Evolutionary conservation across 2,113 vertebrate genomes (phyloP).

Genomic region (Pungitius pungitius): DNA sequence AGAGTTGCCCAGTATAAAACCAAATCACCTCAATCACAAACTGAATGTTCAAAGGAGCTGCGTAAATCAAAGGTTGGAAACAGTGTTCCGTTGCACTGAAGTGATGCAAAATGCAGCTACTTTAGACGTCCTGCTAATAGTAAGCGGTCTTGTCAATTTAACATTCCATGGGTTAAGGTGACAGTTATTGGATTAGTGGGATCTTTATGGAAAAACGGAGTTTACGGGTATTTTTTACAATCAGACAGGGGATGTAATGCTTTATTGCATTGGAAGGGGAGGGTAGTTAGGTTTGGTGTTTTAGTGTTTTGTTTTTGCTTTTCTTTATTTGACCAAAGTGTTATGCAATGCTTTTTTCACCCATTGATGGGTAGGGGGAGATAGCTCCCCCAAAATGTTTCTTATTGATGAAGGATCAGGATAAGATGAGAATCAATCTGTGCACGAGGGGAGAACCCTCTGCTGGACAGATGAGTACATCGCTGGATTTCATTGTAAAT

Average conservation of each 20-base stretch:
- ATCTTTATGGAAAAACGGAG: slow-evolving; percentile 66
- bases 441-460: slow-evolving; percentile 54
- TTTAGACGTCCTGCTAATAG: slow-evolving; percentile 41
- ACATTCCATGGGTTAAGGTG: slow-evolving; percentile 75
- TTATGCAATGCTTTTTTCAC: slow-evolving; percentile 78
- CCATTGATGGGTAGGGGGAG: slow-evolving; percentile 63
- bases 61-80: slow-evolving; percentile 59
- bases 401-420: slow-evolving; percentile 73
- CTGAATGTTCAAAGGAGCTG: slow-evolving; percentile 67
- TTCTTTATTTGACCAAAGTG: slow-evolving; percentile 75
- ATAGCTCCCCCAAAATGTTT: slow-evolving; percentile 59
- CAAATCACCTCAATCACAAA: slow-evolving; percentile 69
- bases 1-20: slow-evolving; percentile 78
- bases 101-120: slow-evolving; percentile 37
- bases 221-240: slow-evolving; percentile 81
- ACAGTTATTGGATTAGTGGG: slow-evolving; percentile 60
- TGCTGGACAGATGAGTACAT: slow-evolving; percentile 57
- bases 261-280: slow-evolving; percentile 60
- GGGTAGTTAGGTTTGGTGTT: slow-evolving; percentile 65
- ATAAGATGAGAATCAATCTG: slow-evolving; percentile 72
- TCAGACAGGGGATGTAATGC: slow-evolving; percentile 73
- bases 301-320: slow-evolving; percentile 43
- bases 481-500: slow-evolving; percentile 55
- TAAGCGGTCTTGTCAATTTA: slow-evolving; percentile 58
- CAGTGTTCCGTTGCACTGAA: slow-evolving; percentile 42